These are phyloP conservation scores for Leptobrachium ailaonicum DNA, from an alignment of 2,113 vertebrate genomes.

Conservation along the genomic window DNA sequence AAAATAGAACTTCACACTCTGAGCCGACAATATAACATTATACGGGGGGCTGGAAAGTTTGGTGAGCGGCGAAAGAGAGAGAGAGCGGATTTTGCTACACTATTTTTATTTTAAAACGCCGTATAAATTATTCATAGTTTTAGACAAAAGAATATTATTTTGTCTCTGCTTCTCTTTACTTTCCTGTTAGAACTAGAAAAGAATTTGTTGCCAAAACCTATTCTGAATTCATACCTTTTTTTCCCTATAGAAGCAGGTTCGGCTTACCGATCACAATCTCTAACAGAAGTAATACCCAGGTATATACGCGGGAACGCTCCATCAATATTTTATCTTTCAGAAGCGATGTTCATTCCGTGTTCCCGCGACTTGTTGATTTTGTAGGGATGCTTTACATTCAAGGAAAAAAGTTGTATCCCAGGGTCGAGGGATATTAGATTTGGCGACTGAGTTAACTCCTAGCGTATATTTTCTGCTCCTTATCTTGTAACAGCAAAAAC, in stretches of 20 bases:
- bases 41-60: constrained; percentile 14
- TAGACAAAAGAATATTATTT: constrained; percentile 42
- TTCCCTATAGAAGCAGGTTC: neutral
- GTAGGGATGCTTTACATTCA: constrained; percentile 10
- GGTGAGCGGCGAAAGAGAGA: neutral
- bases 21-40: constrained; percentile 11
- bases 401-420: neutral
- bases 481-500: neutral
- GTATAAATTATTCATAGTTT: constrained; percentile 13
- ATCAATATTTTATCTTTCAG: constrained; percentile 23
- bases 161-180: neutral
- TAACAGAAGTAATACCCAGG: constrained; percentile 23
- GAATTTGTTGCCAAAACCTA: neutral
- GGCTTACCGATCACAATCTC: neutral
- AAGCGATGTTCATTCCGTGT: constrained; percentile 28
- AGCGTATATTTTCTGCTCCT: neutral
- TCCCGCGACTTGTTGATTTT: constrained; percentile 10
- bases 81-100: neutral
- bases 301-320: constrained; percentile 1
- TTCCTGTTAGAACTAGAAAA: neutral
- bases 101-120: constrained; percentile 20
- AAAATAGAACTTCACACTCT: constrained; percentile 4
- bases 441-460: neutral
- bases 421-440: neutral
- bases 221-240: constrained; percentile 18